Conservation (phyloP, 2,113 vertebrate species). For the Stegastes partitus region DNA sequence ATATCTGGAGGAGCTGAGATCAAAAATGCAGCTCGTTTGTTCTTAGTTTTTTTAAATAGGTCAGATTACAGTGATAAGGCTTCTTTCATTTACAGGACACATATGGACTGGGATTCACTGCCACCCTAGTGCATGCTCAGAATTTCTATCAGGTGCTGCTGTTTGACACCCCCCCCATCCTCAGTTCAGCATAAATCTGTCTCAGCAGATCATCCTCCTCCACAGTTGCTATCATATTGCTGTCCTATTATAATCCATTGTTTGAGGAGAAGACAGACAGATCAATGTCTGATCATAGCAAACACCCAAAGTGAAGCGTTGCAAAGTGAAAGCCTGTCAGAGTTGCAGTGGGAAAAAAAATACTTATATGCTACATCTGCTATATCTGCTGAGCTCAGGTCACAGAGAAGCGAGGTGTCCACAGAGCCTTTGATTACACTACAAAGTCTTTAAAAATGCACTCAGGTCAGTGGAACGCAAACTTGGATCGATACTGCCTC, state of each 20-base stretch:
- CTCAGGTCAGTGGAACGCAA: conserved; percentile 56
- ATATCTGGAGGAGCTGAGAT: conserved; percentile 55
- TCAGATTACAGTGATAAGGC: conserved; percentile 53
- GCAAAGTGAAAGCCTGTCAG: conserved; percentile 35
- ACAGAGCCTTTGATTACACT: conserved; percentile 51
- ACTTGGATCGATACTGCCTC: conserved; percentile 65
- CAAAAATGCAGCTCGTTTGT: conserved; percentile 36
- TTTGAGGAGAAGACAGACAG: conserved; percentile 46
- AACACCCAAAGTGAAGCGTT: conserved; percentile 41
- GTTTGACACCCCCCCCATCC: conserved; percentile 17
- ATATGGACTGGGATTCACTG: conserved; percentile 64
- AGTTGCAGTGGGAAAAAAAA: conserved; percentile 37
- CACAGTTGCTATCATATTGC: conserved; percentile 36
- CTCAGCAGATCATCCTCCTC: conserved; percentile 43
- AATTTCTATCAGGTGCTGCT: conserved; percentile 76
- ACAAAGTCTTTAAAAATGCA: conserved; percentile 65
- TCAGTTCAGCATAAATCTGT: conserved; percentile 49
- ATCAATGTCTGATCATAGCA: conserved; percentile 66
- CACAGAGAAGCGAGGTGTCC: conserved; percentile 32
- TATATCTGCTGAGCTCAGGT: conserved; percentile 63
- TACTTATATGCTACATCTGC: conserved; percentile 17
- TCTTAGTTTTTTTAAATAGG: conserved; percentile 41
- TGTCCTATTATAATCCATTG: conserved; percentile 47
- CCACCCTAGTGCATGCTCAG: conserved; percentile 68
- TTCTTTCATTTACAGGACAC: conserved; percentile 71